These are phyloP conservation scores for Thaumetopoea pityocampa DNA, from an alignment of 1,140 invertebrate genomes.

Conservation along the genomic window DNA sequence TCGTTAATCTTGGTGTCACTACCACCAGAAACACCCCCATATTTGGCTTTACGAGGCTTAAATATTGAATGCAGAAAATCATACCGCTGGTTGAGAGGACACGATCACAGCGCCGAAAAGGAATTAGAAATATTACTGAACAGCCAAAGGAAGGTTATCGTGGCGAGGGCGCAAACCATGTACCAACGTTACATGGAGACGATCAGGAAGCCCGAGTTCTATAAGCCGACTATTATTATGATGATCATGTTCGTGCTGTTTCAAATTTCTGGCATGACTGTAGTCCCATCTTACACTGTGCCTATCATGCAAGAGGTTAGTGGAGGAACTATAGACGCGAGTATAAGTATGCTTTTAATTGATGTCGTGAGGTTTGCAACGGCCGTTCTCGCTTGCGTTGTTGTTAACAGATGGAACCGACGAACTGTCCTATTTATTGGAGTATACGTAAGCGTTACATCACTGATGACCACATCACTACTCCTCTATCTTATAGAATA, in stretches of 20 bases:
- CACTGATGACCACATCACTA: constrained; percentile 38
- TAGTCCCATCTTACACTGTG: constrained; percentile 59
- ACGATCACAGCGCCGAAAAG: constrained; percentile 41
- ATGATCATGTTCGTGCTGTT: constrained; percentile 67
- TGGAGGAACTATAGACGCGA: constrained; percentile 35
- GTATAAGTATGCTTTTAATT: constrained; percentile 58
- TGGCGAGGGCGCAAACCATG: constrained; percentile 29
- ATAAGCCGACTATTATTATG: constrained; percentile 64
- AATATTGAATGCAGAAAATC: constrained; percentile 46
- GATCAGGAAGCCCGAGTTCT: constrained; percentile 54
- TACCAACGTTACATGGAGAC: constrained; percentile 30
- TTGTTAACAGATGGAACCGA: constrained; percentile 53
- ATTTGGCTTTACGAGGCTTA: constrained; percentile 44
- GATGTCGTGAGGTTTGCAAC: constrained; percentile 54
- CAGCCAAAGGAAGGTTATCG: constrained; percentile 36
- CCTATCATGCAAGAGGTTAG: constrained; percentile 58
- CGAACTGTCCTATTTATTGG: constrained; percentile 58
- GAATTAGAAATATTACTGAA: constrained; percentile 54
- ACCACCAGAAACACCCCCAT: constrained; percentile 61
- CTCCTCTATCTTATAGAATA: constrained; percentile 52
- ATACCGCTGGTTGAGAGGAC: constrained; percentile 53
- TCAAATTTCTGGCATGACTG: constrained; percentile 65
- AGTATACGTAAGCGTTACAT: constrained; percentile 42
- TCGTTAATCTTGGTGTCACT: constrained; percentile 50
- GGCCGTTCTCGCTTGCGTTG: constrained; percentile 49